Conservation (phyloP, 2,113 vertebrate species). For the Cottus gobio region DNA sequence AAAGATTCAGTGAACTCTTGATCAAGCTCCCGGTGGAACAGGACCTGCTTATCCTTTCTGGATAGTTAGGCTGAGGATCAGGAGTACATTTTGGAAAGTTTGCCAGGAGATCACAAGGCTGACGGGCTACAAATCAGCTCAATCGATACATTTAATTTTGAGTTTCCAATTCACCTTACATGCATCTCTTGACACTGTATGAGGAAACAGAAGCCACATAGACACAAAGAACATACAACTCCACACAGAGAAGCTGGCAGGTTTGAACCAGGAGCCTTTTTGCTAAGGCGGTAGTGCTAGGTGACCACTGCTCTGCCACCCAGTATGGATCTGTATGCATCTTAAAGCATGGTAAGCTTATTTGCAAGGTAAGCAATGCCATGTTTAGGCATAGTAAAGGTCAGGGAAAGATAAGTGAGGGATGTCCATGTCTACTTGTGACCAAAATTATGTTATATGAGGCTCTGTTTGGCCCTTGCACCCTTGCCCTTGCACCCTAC, state of each 20-base stretch:
- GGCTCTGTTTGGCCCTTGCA: background rate
- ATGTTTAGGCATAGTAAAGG: background rate
- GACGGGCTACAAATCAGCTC: background rate
- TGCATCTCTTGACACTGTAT: background rate
- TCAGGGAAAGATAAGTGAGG: background rate
- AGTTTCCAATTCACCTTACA: background rate
- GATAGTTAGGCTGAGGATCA: background rate
- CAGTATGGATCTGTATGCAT: background rate
- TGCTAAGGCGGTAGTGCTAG: background rate
- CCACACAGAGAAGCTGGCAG: background rate
- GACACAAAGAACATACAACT: background rate
- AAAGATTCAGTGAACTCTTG: background rate
- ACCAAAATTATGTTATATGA: too few species aligned
- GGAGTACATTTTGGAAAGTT: background rate
- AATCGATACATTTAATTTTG: background rate
- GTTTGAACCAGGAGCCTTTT: background rate
- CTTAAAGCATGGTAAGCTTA: background rate
- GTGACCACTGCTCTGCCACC: background rate
- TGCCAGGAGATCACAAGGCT: background rate
- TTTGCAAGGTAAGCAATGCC: background rate
- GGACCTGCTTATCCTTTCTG: background rate
- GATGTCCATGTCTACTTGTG: background rate
- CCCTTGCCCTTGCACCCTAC: too few species aligned
- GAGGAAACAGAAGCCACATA: constrained; percentile 1
- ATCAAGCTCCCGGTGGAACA: background rate